A percentile compares a stretch with the other conserved stretches of the same genome.
These are phyloP conservation scores for Oscheius onirici DNA, from an alignment of 2,888 invertebrate species.

Conservation along the genomic window DNA sequence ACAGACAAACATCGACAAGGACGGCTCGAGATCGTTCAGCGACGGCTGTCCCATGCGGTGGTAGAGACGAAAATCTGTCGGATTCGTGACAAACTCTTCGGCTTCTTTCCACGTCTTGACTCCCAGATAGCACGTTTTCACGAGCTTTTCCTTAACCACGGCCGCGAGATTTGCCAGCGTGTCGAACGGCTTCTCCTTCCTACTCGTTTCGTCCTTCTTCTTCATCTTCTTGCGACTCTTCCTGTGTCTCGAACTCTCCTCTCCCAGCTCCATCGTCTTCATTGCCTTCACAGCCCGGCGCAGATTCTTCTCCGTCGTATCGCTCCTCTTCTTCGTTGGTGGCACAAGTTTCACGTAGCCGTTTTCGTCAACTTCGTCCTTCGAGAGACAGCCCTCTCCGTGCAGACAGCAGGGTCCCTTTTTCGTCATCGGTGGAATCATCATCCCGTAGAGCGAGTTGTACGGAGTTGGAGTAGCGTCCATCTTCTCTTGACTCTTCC, in stretches of 20 bases:
- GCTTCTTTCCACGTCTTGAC: conserved; percentile 12
- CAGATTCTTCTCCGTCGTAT: neutral
- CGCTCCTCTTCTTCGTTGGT: neutral
- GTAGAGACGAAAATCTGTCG: conserved; percentile 8
- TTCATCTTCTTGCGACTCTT: neutral
- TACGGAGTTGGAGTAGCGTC: too few species aligned
- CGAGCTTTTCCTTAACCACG: neutral
- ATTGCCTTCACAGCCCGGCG: neutral
- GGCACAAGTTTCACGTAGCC: conserved; percentile 17
- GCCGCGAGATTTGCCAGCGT: neutral
- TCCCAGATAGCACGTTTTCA: neutral
- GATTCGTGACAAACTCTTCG: neutral
- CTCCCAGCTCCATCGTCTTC: conserved; percentile 10
- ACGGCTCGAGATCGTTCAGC: neutral
- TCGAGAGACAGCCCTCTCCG: neutral
- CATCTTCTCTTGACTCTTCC: neutral
- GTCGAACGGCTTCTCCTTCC: conserved; percentile 6
- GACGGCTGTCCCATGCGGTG: neutral
- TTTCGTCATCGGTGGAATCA: neutral
- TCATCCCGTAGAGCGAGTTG: neutral
- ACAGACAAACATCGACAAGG: neutral
- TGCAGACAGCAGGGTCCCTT: conserved; percentile 15
- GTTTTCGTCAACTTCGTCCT: too few species aligned
- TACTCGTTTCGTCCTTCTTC: neutral
- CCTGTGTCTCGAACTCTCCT: neutral